Percentiles rank a stretch among this genome's conserved stretches.
Evolutionary conservation across 2,888 invertebrate genomes (phyloP).

Genomic region (Agrochola litura): DNA sequence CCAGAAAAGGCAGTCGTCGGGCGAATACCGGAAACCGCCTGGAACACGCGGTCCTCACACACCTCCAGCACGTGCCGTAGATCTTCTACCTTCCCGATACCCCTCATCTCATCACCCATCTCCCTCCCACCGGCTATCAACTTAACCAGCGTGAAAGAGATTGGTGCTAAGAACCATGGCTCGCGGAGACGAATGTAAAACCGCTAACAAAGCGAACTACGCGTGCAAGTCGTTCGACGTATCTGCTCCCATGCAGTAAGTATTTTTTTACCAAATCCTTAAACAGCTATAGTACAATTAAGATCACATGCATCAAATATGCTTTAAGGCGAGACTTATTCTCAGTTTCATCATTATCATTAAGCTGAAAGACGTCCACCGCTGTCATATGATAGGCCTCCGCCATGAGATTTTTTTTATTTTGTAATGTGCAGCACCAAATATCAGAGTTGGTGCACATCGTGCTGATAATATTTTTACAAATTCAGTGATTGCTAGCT

Average conservation of each 20-base stretch:
- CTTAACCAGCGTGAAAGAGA: slow-evolving; percentile 75
- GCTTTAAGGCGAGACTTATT: not conserved
- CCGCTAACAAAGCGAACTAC: slow-evolving; percentile 83
- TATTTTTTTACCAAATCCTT: slow-evolving; percentile 32
- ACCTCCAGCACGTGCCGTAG: slow-evolving; percentile 96
- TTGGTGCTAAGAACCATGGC: slow-evolving; percentile 82
- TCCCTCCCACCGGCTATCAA: slow-evolving; percentile 78
- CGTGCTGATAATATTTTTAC: not conserved
- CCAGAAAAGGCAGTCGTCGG: slow-evolving; percentile 95
- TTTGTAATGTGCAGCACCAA: not conserved
- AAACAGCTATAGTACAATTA: not conserved
- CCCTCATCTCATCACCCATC: slow-evolving; percentile 72
- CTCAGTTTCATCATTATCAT: not conserved
- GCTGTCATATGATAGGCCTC: not conserved
- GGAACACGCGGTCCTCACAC: slow-evolving; percentile 95
- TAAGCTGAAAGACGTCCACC: not conserved
- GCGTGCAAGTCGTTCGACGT: slow-evolving; percentile 86
- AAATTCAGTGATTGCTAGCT: not conserved
- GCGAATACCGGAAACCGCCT: slow-evolving; percentile 96
- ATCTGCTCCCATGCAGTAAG: slow-evolving; percentile 84
- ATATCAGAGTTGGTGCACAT: not conserved
- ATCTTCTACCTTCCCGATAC: slow-evolving; percentile 55
- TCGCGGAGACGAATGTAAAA: slow-evolving; percentile 89
- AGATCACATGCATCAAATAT: not conserved
- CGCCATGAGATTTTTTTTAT: not conserved